Evolutionary conservation across 1,140 invertebrate genomes (phyloP).

Genomic region (Branchinecta lindahli): DNA sequence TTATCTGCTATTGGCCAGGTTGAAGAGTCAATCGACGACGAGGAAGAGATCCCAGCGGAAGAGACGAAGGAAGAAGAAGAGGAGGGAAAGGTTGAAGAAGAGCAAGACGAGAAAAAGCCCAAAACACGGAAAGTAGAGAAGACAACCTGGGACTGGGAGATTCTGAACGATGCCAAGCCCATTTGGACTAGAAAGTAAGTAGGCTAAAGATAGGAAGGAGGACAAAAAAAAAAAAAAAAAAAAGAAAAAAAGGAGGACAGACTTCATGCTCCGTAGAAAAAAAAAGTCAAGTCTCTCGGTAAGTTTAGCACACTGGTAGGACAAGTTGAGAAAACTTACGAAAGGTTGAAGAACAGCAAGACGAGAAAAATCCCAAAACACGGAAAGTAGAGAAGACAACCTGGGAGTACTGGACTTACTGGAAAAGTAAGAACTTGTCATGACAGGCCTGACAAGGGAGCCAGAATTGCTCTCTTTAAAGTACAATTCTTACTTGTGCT

Average conservation of each 20-base stretch:
- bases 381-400: constrained; percentile 90
- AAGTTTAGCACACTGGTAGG: too few relatives aligned
- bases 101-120: constrained; percentile 53
- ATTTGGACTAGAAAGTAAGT: constrained; percentile 84
- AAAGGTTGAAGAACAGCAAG: constrained; percentile 46
- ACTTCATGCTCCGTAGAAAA: too few relatives aligned
- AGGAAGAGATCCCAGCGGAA: constrained; percentile 42
- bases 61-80: constrained; percentile 43
- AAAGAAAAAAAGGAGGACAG: neutral
- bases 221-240: neutral
- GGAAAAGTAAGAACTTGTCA: too few relatives aligned
- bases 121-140: constrained; percentile 90
- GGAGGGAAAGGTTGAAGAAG: constrained; percentile 44
- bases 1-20: constrained; percentile 35
- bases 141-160: constrained; percentile 95
- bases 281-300: too few relatives aligned
- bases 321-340: neutral
- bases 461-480: too few relatives aligned
- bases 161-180: constrained; percentile 90
- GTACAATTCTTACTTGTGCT: too few relatives aligned
- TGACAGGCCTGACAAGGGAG: too few relatives aligned
- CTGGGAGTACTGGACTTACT: too few relatives aligned
- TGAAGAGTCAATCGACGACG: constrained; percentile 54
- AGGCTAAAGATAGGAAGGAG: neutral
- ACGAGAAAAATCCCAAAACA: constrained; percentile 68